These are phyloP conservation scores for Carassius auratus DNA, from an alignment of 2,113 vertebrate species.

Conservation along the genomic window DNA sequence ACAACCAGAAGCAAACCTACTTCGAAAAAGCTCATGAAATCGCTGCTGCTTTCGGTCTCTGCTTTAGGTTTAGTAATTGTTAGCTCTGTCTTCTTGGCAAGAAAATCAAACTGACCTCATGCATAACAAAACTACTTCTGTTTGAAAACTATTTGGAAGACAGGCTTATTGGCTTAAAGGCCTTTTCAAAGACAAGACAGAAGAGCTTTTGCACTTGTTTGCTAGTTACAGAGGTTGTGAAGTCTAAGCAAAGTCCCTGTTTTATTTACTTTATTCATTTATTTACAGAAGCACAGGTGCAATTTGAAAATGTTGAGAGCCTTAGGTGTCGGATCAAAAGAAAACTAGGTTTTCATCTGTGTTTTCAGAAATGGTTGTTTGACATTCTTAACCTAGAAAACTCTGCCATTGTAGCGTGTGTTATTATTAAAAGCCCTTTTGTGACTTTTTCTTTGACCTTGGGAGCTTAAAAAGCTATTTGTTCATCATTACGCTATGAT, in stretches of 20 bases:
- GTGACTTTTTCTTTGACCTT: constrained; percentile 49
- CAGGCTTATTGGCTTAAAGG: constrained; percentile 27
- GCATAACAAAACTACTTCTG: constrained; percentile 16
- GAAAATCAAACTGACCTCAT: constrained; percentile 40
- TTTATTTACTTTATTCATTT: constrained; percentile 16
- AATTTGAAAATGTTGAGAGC: neutral
- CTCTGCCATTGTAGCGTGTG: neutral
- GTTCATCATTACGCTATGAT: constrained; percentile 40
- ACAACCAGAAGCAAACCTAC: neutral
- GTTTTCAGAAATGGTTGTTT: neutral
- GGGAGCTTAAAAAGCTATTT: constrained; percentile 46
- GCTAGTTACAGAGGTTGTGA: neutral
- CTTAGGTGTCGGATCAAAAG: constrained; percentile 37
- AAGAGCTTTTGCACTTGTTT: neutral
- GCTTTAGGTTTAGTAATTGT: constrained; percentile 15
- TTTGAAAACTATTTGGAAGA: constrained; percentile 17
- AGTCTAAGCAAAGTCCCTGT: constrained; percentile 12
- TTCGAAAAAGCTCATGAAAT: neutral
- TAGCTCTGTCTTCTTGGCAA: constrained; percentile 6
- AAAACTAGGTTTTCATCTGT: neutral
- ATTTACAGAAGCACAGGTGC: constrained; percentile 37
- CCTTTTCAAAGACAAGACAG: neutral
- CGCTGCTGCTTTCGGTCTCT: neutral
- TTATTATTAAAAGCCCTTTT: neutral
- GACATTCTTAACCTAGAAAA: neutral